Conservation (phyloP, 2,797 vertebrate species). For the Intellagama lesueurii region DNA sequence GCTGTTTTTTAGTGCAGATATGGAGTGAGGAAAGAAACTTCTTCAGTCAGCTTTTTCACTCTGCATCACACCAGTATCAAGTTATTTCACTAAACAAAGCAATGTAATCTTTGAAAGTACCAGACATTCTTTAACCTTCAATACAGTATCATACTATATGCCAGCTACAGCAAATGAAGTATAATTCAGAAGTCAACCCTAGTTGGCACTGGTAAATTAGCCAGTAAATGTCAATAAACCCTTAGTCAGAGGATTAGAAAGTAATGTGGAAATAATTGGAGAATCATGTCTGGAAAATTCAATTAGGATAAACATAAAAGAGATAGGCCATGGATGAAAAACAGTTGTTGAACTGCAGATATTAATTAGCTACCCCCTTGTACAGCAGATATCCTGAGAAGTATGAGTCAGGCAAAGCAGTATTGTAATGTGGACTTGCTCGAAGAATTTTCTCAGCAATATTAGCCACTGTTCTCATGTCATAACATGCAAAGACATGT, state of each 20-base stretch:
- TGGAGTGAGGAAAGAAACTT: neutral
- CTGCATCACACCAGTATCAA: neutral
- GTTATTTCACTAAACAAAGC: neutral
- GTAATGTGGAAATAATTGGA: slow-evolving; percentile 52
- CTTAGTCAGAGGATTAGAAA: slow-evolving; percentile 43
- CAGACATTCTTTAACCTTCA: neutral
- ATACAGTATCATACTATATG: neutral
- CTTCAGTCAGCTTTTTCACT: neutral
- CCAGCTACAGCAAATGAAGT: neutral
- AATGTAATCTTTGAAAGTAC: slow-evolving; percentile 13
- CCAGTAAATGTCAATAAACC: slow-evolving; percentile 40
- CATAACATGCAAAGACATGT: slow-evolving; percentile 46
- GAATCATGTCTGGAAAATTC: slow-evolving; percentile 49
- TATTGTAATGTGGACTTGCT: slow-evolving; percentile 45
- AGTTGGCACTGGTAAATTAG: slow-evolving; percentile 8
- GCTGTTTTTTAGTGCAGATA: neutral
- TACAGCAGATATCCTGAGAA: slow-evolving; percentile 46
- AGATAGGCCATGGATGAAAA: slow-evolving; percentile 47
- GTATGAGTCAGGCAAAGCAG: slow-evolving; percentile 55
- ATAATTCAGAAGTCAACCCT: slow-evolving; percentile 2
- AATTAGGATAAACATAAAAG: slow-evolving; percentile 50
- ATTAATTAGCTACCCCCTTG: slow-evolving; percentile 48
- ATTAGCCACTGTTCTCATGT: slow-evolving; percentile 53
- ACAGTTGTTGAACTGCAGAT: slow-evolving; percentile 46
- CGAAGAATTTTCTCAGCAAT: slow-evolving; percentile 53